phyloP scores from a whole-genome alignment of 2,113 vertebrate genomes.

The Prinia subflava region DNA sequence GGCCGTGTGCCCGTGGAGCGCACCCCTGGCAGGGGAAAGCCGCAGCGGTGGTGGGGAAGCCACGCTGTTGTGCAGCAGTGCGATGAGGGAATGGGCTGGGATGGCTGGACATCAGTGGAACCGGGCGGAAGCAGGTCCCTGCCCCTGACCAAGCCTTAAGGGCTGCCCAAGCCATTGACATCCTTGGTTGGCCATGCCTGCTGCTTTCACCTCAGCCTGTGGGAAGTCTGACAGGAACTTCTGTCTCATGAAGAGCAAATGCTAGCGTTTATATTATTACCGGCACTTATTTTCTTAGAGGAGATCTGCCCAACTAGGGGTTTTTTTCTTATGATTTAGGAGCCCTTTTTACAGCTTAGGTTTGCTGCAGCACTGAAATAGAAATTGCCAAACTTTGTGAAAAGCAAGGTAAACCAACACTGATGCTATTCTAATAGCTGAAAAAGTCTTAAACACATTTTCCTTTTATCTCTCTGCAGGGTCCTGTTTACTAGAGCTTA shows the following conservation, averaged over 20 bases:
- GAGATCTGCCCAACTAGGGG: neutral
- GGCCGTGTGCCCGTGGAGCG: neutral
- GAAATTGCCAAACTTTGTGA: neutral
- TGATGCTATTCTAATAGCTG: neutral
- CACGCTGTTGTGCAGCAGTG: rapidly evolving
- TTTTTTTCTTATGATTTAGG: neutral
- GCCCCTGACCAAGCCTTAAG: rapidly evolving
- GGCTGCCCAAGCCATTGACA: neutral
- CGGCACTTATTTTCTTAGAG: neutral
- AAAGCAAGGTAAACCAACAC: neutral
- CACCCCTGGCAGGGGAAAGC: rapidly evolving
- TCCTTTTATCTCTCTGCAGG: constrained; percentile 47
- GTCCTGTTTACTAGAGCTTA: constrained; percentile 56
- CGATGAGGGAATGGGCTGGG: too few relatives aligned
- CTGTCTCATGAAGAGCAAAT: neutral
- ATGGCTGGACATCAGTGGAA: too few relatives aligned
- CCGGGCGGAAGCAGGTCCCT: rapidly evolving
- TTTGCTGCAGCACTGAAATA: neutral
- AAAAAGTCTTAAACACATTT: constrained; percentile 47
- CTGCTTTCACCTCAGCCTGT: neutral
- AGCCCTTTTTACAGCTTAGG: neutral
- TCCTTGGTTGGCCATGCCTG: rapidly evolving
- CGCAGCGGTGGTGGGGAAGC: rapidly evolving
- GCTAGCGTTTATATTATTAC: neutral
- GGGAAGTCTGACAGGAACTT: neutral